Base-by-base conservation (phyloP, 1,140 invertebrate species). In the Drosophila pseudoobscura region DNA sequence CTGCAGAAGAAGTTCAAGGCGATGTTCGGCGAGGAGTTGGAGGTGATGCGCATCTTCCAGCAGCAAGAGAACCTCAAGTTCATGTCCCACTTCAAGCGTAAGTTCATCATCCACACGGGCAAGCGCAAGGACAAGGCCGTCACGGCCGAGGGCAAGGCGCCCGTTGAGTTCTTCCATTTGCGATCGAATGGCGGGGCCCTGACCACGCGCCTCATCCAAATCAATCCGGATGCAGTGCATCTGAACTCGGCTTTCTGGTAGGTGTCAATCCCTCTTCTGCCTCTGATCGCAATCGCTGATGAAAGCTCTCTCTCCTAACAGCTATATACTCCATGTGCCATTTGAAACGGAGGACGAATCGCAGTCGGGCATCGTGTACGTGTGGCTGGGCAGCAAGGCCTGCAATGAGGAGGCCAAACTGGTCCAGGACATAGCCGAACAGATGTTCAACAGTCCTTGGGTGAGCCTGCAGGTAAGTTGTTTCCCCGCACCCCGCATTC, bases 41-140 rank as follows among this genome's bases (percentile, higher is more conserved):
- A 99, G 93, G 98, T 99, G 2, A 96, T 99, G 1, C 93, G 98
- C 50, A 99, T 97, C n/a, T 97, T 99, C 92, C 98, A 98, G 84
- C 99, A 99, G 91, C 98, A 99, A 92, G 99, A 99, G 92, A 99
- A 98, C 92, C 94, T 99, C 22, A 99, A 99, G 92, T 99, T 99
- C 91, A 95, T 99, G 93, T 97, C 98, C 0, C 98, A 99, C 92
- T 99, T 99, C 92, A 97, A 99, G 89, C 93, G 96, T 57, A 96
- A 98, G 90, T 99, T 99, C 92, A 95, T 99, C 13, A 99, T 99
- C 50, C 96, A 96, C 76, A 94, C 95, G 68, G 99, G 98, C 31
- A 98, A 97, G 91, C 93, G 98, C 57, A 96, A 96, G 84, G 92
- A 92, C 50, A 92, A 92, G 20, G 91, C 92, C 55, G 93, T 93